These are phyloP conservation scores for Rhodophaea formosa DNA, from an alignment of 2,888 invertebrate genomes.

Conservation along the genomic window DNA sequence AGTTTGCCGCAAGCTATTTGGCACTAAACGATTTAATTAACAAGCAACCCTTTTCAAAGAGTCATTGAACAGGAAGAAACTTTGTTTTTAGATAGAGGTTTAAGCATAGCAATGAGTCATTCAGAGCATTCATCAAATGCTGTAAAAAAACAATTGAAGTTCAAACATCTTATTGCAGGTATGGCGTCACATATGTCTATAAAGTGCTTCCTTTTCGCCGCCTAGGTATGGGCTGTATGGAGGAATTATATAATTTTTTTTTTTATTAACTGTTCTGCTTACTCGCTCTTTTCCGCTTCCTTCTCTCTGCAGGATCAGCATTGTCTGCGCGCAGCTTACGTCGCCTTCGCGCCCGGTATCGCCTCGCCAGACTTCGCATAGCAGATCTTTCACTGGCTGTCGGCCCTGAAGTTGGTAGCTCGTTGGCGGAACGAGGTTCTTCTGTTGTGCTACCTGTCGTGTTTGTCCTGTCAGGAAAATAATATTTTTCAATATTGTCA, in stretches of 20 bases:
- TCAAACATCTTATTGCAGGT: too few relatives aligned
- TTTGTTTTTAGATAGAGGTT: too few relatives aligned
- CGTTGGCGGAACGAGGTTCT: conserved; percentile 78
- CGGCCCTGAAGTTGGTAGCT: conserved; percentile 84
- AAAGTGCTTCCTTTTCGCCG: too few relatives aligned
- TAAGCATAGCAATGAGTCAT: too few relatives aligned
- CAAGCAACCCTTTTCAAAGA: too few relatives aligned
- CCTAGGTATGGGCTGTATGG: not conserved
- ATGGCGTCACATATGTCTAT: too few relatives aligned
- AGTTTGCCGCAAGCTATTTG: not conserved
- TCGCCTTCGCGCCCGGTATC: conserved; percentile 79
- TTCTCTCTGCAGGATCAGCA: conserved; percentile 68
- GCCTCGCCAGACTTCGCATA: conserved; percentile 86
- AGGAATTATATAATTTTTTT: not conserved
- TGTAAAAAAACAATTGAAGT: too few relatives aligned
- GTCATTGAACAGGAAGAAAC: too few relatives aligned
- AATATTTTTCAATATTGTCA: not conserved
- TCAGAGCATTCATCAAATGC: too few relatives aligned
- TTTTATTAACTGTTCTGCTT: conserved; percentile 30
- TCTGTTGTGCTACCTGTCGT: conserved; percentile 64
- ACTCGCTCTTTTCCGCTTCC: conserved; percentile 78
- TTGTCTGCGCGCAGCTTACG: conserved; percentile 70
- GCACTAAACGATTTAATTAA: too few relatives aligned
- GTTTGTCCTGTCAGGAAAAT: conserved; percentile 42
- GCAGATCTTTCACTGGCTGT: conserved; percentile 82